A percentile compares a stretch with the other conserved stretches of the same genome.
phyloP scores from a whole-genome alignment of 2,888 invertebrate species.

The Trachelus tabidus region DNA sequence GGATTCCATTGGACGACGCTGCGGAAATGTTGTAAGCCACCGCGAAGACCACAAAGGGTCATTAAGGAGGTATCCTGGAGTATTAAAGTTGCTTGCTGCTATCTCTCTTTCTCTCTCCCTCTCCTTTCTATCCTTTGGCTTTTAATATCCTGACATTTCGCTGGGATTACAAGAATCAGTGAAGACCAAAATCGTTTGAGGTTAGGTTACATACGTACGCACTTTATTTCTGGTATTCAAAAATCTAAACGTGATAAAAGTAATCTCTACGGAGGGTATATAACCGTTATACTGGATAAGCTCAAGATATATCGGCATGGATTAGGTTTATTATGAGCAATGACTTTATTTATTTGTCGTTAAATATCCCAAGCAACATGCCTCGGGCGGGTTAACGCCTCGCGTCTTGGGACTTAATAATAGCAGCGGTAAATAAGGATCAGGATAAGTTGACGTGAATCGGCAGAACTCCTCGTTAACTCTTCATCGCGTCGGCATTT shows the following conservation, averaged over 20 bases:
- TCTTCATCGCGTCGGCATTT: conserved; percentile 12
- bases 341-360: not conserved
- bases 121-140: not conserved
- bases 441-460: conserved; percentile 14
- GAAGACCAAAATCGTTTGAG: not conserved
- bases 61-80: conserved; percentile 11
- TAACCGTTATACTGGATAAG: not conserved
- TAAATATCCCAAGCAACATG: not conserved
- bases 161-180: not conserved
- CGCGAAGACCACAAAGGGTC: conserved; percentile 22
- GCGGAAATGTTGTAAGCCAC: conserved; percentile 4
- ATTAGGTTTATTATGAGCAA: not conserved
- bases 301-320: not conserved
- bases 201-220: not conserved
- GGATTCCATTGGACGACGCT: not conserved
- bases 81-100: not conserved
- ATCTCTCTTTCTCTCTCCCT: not conserved
- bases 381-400: not conserved
- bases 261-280: not conserved
- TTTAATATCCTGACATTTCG: not conserved
- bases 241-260: not conserved
- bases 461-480: conserved; percentile 11
- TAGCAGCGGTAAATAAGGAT: conserved; percentile 10
- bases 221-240: not conserved
- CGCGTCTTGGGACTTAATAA: conserved; percentile 1